phyloP scores from a whole-genome alignment of 2,888 invertebrate genomes.

The Vesta saturnalis region DNA sequence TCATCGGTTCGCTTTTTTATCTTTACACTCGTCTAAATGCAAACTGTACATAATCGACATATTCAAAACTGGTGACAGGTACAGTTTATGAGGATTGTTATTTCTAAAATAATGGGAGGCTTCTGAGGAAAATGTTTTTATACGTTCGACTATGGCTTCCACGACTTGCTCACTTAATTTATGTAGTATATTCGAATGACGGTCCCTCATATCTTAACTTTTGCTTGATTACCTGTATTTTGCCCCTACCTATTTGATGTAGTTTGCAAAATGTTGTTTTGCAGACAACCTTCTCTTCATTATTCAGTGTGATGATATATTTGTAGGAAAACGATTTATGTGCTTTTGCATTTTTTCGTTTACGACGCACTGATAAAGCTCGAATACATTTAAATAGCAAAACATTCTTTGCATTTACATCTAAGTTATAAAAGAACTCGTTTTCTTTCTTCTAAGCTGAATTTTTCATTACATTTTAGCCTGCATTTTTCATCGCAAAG shows the following conservation, averaged over 20 bases:
- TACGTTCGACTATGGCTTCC: not conserved
- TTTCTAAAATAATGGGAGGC: not conserved
- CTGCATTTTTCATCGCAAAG: too few species aligned
- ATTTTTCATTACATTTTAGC: too few species aligned
- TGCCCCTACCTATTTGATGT: not conserved
- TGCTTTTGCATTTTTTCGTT: slow-evolving; percentile 9
- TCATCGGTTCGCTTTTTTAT: not conserved
- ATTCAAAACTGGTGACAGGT: not conserved
- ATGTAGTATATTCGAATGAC: not conserved
- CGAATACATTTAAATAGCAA: slow-evolving; percentile 17
- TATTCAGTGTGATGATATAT: not conserved
- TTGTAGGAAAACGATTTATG: not conserved
- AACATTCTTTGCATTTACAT: too few species aligned
- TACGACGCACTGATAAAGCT: not conserved
- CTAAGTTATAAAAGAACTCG: not conserved
- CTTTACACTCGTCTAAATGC: not conserved
- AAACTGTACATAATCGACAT: not conserved
- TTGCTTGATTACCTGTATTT: not conserved
- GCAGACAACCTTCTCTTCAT: not conserved
- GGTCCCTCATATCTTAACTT: not conserved
- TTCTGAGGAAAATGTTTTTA: not conserved
- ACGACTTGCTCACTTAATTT: not conserved
- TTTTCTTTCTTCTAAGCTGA: not conserved
- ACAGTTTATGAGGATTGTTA: not conserved
- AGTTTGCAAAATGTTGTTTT: too few species aligned